These are phyloP conservation scores for Oryzias celebensis DNA, from an alignment of 2,113 vertebrate species.

Conservation along the genomic window DNA sequence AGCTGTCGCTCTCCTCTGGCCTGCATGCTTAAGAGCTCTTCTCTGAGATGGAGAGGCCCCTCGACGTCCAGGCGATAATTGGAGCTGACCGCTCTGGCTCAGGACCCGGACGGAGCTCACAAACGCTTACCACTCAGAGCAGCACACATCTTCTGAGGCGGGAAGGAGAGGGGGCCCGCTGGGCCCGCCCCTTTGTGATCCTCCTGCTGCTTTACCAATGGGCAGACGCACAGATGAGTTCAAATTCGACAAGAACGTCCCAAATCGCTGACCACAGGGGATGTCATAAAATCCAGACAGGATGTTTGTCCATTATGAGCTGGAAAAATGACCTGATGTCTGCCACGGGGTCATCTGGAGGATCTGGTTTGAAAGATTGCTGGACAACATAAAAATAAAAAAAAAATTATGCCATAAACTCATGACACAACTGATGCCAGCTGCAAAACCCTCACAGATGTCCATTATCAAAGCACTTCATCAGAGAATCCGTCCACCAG, in stretches of 20 bases:
- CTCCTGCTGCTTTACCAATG: constrained; percentile 62
- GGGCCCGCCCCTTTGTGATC: constrained; percentile 64
- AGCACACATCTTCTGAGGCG: constrained; percentile 66
- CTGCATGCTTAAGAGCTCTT: constrained; percentile 40
- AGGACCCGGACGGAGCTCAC: constrained; percentile 42
- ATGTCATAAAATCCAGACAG: constrained; percentile 53
- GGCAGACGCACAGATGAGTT: constrained; percentile 48
- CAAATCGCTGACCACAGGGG: constrained; percentile 38
- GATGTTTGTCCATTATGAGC: constrained; percentile 33
- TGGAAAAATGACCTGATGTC: constrained; percentile 16
- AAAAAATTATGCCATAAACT: background rate
- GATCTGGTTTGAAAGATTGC: background rate
- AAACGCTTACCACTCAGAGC: constrained; percentile 57
- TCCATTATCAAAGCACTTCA: background rate
- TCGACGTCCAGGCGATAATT: constrained; percentile 28
- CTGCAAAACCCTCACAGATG: background rate
- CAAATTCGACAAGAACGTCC: constrained; percentile 23
- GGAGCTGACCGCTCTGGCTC: constrained; percentile 34
- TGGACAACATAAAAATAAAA: constrained; percentile 2
- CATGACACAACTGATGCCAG: background rate
- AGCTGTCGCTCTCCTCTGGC: constrained; percentile 47
- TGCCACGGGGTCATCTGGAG: constrained; percentile 12
- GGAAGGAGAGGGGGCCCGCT: constrained; percentile 52
- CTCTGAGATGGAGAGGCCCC: constrained; percentile 35
- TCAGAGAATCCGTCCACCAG: background rate